phyloP scores from a whole-genome alignment of 1,140 invertebrate species.

The Drosophila willistoni region DNA sequence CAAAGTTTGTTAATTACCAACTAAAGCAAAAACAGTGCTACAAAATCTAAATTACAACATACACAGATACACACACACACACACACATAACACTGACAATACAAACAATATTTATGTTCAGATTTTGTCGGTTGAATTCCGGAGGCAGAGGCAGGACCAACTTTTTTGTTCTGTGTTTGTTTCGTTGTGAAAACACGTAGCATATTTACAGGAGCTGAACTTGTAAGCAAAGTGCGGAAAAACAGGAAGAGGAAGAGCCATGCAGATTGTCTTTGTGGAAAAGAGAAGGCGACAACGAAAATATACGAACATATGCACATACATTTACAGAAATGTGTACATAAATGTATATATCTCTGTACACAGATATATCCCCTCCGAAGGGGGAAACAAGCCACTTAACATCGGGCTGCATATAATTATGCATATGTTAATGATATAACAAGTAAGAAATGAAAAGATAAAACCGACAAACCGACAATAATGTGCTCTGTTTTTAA shows the following conservation, averaged over 20 bases:
- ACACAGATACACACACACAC: constrained; percentile 30
- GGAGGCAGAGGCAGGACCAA: constrained; percentile 52
- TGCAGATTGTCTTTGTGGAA: constrained; percentile 63
- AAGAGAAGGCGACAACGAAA: constrained; percentile 24
- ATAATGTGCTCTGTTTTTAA: constrained; percentile 10
- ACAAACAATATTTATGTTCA: constrained; percentile 70
- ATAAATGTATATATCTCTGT: background rate
- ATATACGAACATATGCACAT: constrained; percentile 3
- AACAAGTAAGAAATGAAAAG: constrained; percentile 26
- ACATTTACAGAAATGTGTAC: background rate
- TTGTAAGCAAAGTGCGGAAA: constrained; percentile 56
- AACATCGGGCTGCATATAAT: constrained; percentile 57
- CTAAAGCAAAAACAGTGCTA: constrained; percentile 41
- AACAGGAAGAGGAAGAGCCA: constrained; percentile 59
- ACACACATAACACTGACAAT: constrained; percentile 26
- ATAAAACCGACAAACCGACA: background rate
- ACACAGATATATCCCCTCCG: background rate
- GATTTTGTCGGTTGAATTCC: constrained; percentile 57
- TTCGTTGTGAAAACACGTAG: constrained; percentile 38
- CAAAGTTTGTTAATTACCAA: constrained; percentile 61
- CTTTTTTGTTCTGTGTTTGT: constrained; percentile 54
- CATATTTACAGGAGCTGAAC: constrained; percentile 71
- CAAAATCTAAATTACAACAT: constrained; percentile 56
- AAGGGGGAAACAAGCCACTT: constrained; percentile 39
- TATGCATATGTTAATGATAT: constrained; percentile 59